These are phyloP conservation scores for human (Homo sapiens) DNA, from an alignment of 2,113 vertebrate genomes.

Conservation along the genomic window GRCh38 chr4:137266001-137266500, in stretches of 20 bases:
- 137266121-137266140: neutral
- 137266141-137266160: neutral
- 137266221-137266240: neutral
- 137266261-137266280: neutral
- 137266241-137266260: neutral
- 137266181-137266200: neutral
- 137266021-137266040: neutral
- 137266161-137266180: neutral
- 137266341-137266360: too few species aligned
- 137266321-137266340: too few species aligned
- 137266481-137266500: too few species aligned
- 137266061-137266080: neutral
- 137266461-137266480: too few species aligned
- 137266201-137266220: neutral
- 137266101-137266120: neutral
- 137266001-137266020: neutral
- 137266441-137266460: too few species aligned
- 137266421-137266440: too few species aligned
- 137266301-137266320: neutral
- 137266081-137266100: neutral
- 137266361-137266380: too few species aligned
- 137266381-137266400: too few species aligned
- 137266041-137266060: neutral
- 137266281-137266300: neutral
- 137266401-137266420: too few species aligned